phyloP scores from a whole-genome alignment of 2,888 invertebrate species.

The Allacma fusca region DNA sequence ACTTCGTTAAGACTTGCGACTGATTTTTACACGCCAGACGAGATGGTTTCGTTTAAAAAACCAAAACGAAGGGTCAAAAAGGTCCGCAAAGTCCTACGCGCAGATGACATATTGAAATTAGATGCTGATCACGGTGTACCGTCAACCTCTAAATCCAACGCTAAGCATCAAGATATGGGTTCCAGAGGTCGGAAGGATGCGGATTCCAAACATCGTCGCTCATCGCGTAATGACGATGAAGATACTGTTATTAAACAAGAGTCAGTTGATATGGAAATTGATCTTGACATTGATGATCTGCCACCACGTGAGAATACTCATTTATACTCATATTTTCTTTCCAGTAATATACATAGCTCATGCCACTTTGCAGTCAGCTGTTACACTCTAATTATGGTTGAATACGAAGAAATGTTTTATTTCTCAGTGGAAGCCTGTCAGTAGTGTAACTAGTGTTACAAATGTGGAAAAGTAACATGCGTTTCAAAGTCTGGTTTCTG shows the following conservation, averaged over 20 bases:
- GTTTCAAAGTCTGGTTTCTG: constrained; percentile 54
- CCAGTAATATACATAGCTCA: neutral
- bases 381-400: constrained; percentile 39
- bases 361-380: constrained; percentile 55
- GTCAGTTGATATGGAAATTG: constrained; percentile 67
- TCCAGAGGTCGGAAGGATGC: neutral
- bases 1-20: constrained; percentile 77
- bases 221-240: neutral
- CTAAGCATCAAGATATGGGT: constrained; percentile 25
- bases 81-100: constrained; percentile 73
- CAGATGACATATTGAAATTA: constrained; percentile 74
- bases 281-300: constrained; percentile 73
- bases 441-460: constrained; percentile 56
- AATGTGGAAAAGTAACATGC: constrained; percentile 57
- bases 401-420: constrained; percentile 53
- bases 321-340: too few species aligned
- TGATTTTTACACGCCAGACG: constrained; percentile 87
- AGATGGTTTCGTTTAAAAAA: constrained; percentile 86
- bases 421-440: constrained; percentile 33
- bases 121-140: constrained; percentile 48
- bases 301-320: constrained; percentile 63
- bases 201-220: too few species aligned
- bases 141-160: neutral
- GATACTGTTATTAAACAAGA: constrained; percentile 66
- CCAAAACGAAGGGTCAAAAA: constrained; percentile 80